phyloP scores from a whole-genome alignment of 2,797 vertebrate species.

The Lindbergichthys nudifrons region DNA sequence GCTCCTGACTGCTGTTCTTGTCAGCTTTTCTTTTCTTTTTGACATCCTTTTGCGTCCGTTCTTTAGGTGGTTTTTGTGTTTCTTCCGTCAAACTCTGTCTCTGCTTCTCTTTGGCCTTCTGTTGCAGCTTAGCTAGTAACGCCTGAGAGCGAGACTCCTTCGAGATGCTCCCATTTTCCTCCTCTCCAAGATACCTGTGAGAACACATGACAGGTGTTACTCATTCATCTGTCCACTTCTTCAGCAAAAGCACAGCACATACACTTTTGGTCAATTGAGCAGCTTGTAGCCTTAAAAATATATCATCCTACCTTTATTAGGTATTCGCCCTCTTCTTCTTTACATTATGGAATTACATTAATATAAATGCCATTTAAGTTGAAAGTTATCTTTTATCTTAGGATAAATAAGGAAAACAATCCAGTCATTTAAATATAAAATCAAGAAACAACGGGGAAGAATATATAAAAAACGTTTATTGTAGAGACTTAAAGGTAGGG shows the following conservation, averaged over 20 bases:
- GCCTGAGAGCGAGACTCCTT: constrained; percentile 77
- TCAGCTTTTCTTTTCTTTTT: constrained; percentile 51
- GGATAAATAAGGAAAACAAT: too few species aligned
- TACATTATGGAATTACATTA: too few species aligned
- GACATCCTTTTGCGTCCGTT: not conserved
- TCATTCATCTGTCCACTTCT: not conserved
- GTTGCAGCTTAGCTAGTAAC: constrained; percentile 87
- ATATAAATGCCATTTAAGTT: too few species aligned
- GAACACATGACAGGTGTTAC: not conserved
- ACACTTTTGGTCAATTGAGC: not conserved
- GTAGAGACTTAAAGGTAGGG: too few species aligned
- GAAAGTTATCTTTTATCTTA: too few species aligned
- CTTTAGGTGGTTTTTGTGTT: not conserved
- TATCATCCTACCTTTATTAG: too few species aligned
- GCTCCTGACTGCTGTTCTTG: accelerated
- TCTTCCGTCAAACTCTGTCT: constrained; percentile 54
- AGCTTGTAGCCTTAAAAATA: not conserved
- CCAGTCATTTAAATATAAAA: too few species aligned
- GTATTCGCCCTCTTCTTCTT: too few species aligned
- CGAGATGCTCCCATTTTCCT: constrained; percentile 57
- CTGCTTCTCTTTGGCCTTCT: constrained; percentile 87
- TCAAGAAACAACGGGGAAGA: too few species aligned
- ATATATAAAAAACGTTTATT: too few species aligned
- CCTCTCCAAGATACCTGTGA: constrained; percentile 86
- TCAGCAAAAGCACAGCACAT: not conserved